A percentile compares a stretch with the other conserved stretches of the same genome.
Conservation (phyloP, 37 sponge, comb jelly and placozoan species). For the Hormiphora californensis region DNA sequence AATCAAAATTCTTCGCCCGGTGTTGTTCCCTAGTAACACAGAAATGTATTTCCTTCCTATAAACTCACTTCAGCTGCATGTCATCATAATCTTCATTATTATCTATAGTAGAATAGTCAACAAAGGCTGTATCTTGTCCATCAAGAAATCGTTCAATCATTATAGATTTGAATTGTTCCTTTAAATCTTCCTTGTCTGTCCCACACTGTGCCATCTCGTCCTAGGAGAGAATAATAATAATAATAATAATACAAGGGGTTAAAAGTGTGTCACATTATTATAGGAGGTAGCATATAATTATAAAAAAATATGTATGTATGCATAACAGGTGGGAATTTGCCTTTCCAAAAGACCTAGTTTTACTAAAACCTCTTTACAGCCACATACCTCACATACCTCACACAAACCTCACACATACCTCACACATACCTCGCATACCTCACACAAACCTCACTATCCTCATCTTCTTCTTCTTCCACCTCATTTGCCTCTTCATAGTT, state of each 20-base stretch:
- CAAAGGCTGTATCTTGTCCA: conserved; percentile 5
- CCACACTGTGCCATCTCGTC: conserved; percentile 26
- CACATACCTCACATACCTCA: too few relatives aligned
- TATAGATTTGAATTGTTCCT: neutral
- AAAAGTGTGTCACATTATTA: too few relatives aligned
- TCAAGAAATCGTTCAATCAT: conserved; percentile 13
- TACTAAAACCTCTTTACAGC: too few relatives aligned
- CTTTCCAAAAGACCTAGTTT: too few relatives aligned
- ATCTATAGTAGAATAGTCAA: conserved; percentile 7
- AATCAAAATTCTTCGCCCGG: neutral
- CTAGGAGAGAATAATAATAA: too few relatives aligned
- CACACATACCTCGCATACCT: too few relatives aligned
- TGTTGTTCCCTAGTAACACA: too few relatives aligned
- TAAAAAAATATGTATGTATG: too few relatives aligned
- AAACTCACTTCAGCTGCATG: neutral
- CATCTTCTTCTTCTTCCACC: neutral
- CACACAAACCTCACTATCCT: neutral
- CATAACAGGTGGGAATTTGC: too few relatives aligned
- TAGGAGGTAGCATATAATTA: too few relatives aligned
- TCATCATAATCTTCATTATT: conserved; percentile 33
- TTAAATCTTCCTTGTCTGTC: conserved; percentile 22
- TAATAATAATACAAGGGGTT: too few relatives aligned
- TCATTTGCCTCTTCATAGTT: conserved; percentile 34
- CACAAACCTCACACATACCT: neutral
- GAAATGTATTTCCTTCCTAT: neutral